Conservation (phyloP, 1,140 invertebrate genomes). For the Trinorchestia longiramus region DNA sequence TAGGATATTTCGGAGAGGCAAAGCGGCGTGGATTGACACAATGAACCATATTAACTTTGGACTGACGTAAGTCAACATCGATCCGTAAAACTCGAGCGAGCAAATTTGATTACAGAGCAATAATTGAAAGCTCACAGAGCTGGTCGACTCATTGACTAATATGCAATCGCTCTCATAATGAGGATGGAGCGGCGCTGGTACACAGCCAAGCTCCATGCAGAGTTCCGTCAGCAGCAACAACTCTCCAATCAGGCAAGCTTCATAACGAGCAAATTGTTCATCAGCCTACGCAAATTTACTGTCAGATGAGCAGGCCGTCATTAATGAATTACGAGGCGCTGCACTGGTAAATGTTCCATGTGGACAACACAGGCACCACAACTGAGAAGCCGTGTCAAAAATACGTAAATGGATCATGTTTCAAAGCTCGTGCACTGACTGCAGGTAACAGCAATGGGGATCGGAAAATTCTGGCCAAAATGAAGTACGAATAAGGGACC, state of each 20-base stretch:
- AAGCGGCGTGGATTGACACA: background rate
- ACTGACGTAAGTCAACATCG: background rate
- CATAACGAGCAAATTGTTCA: conserved; percentile 47
- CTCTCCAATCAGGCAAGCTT: conserved; percentile 41
- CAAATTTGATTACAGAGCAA: background rate
- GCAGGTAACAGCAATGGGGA: background rate
- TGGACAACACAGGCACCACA: background rate
- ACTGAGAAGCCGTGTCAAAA: background rate
- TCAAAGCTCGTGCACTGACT: background rate
- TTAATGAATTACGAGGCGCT: conserved; percentile 25
- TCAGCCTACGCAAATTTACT: conserved; percentile 46
- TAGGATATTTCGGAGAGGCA: background rate
- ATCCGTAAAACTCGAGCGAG: background rate
- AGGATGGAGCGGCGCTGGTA: background rate
- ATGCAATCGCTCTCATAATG: conserved; percentile 7
- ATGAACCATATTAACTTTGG: background rate
- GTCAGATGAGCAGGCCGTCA: conserved; percentile 38
- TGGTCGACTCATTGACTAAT: conserved; percentile 14
- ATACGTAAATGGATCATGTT: background rate
- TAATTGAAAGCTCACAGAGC: background rate
- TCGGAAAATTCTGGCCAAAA: background rate
- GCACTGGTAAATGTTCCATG: conserved; percentile 8
- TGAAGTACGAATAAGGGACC: background rate
- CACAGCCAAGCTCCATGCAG: background rate
- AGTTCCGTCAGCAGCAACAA: conserved; percentile 1